phyloP scores from a whole-genome alignment of 1,140 invertebrate species.

The Heliconius melpomene region DNA sequence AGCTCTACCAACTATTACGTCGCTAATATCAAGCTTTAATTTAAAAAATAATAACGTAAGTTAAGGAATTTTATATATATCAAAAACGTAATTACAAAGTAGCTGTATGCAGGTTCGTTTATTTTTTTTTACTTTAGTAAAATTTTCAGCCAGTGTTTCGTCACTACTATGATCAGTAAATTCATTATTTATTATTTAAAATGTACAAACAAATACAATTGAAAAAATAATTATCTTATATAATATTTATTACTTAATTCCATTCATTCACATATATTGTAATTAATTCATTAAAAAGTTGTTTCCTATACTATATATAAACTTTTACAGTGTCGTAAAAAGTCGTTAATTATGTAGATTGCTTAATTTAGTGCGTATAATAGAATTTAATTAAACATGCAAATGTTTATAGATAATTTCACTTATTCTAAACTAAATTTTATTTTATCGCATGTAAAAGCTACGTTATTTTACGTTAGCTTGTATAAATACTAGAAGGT shows the following conservation, averaged over 20 bases:
- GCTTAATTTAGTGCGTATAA: not conserved
- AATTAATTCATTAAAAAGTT: not conserved
- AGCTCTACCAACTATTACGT: not conserved
- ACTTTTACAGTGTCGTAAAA: not conserved
- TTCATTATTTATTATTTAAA: no score
- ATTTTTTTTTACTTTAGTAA: no score
- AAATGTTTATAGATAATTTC: slow-evolving; percentile 1
- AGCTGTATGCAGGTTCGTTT: no score
- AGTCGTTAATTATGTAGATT: slow-evolving; percentile 1
- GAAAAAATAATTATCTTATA: no score
- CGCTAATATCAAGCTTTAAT: no score
- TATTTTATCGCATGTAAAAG: not conserved
- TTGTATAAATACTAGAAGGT: not conserved
- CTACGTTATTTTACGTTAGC: not conserved
- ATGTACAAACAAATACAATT: no score
- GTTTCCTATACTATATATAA: not conserved
- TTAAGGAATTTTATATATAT: no score
- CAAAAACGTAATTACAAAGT: no score
- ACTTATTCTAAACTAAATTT: not conserved
- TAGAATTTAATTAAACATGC: slow-evolving; percentile 2
- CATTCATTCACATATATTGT: not conserved
- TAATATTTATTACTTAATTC: not conserved
- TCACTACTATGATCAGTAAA: no score
- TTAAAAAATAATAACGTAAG: no score
- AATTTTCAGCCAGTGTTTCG: no score